Evolutionary conservation across 2,113 vertebrate species (phyloP).

Genomic region (Phyllostomus hastatus): DNA sequence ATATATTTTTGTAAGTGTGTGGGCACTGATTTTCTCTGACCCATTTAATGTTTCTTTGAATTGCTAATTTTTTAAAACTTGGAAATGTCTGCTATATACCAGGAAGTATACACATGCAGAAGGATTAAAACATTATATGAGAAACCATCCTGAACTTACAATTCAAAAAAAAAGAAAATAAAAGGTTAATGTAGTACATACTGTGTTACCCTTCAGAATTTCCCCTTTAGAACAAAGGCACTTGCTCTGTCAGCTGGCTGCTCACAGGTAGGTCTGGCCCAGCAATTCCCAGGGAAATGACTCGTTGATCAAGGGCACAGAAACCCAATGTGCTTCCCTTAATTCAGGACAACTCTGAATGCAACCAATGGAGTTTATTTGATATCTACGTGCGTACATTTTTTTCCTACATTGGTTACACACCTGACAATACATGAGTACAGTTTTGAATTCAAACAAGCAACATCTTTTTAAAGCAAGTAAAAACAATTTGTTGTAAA

Average conservation of each 20-base stretch:
- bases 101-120: not conserved
- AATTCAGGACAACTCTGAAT: not conserved
- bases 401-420: not conserved
- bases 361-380: not conserved
- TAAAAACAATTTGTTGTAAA: not conserved
- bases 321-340: not conserved
- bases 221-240: not conserved
- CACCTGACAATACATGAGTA: not conserved
- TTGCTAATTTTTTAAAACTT: not conserved
- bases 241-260: not conserved
- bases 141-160: not conserved
- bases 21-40: not conserved
- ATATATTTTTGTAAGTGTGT: not conserved
- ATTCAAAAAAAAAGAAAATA: not conserved
- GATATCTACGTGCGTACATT: not conserved
- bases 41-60: not conserved
- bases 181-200: not conserved
- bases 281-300: not conserved
- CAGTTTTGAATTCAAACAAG: not conserved
- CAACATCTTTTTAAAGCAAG: not conserved
- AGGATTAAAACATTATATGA: not conserved
- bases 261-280: too few relatives aligned
- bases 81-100: not conserved
- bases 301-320: not conserved
- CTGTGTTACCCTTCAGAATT: not conserved